A percentile compares a stretch with the other conserved stretches of the same genome.
Evolutionary conservation across 2,797 vertebrate genomes (phyloP).

Genomic region (Chiloscyllium punctatum): DNA sequence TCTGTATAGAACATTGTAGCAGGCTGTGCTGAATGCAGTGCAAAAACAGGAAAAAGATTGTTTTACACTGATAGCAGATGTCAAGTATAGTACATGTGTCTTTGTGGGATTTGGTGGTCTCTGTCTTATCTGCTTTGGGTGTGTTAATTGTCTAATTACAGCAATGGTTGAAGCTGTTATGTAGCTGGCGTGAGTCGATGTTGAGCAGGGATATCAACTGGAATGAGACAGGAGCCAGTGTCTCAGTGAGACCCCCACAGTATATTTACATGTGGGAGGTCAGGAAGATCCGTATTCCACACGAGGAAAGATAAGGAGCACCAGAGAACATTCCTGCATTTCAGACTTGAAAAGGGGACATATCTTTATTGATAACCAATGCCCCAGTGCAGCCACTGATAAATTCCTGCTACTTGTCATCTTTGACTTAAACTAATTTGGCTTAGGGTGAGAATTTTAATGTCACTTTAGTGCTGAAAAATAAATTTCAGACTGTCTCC

Average conservation of each 20-base stretch:
- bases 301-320: neutral
- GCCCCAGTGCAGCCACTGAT: neutral
- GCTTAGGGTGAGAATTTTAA: neutral
- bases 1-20: neutral
- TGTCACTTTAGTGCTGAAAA: neutral
- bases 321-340: neutral
- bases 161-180: neutral
- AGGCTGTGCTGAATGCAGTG: neutral
- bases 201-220: slow-evolving; percentile 3
- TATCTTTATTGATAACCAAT: slow-evolving; percentile 8
- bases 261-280: neutral
- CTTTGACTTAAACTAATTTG: slow-evolving; percentile 2
- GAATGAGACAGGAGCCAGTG: slow-evolving; percentile 1
- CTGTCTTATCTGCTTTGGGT: neutral
- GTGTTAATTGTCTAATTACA: slow-evolving; percentile 6
- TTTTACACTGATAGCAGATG: neutral
- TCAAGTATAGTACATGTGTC: neutral
- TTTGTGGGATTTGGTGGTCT: too few relatives aligned
- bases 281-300: neutral
- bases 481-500: neutral
- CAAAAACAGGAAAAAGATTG: too few relatives aligned
- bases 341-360: neutral
- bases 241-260: neutral
- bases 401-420: neutral
- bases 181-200: neutral